phyloP scores from a whole-genome alignment of 2,113 vertebrate species.

The Australoheros scitulus region DNA sequence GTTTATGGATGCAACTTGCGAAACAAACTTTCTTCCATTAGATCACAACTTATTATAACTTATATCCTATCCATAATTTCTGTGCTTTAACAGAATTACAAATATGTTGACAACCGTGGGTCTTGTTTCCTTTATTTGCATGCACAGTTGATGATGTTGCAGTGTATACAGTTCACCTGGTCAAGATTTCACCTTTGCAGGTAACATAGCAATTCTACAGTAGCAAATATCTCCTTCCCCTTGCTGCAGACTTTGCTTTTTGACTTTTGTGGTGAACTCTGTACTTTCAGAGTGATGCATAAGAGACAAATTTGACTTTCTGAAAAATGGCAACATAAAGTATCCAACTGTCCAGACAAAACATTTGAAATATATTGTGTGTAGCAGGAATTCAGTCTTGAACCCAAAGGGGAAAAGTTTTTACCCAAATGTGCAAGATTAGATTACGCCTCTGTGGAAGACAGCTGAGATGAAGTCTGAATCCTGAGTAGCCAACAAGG shows the following conservation, averaged over 20 bases:
- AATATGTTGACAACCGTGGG: neutral
- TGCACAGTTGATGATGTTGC: neutral
- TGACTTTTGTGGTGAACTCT: neutral
- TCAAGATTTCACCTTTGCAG: neutral
- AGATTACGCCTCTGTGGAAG: neutral
- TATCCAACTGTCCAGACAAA: neutral
- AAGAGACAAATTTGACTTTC: neutral
- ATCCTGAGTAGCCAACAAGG: neutral
- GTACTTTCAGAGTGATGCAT: neutral
- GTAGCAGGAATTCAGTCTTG: constrained; percentile 15
- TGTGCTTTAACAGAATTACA: neutral
- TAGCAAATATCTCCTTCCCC: neutral
- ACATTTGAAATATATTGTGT: neutral
- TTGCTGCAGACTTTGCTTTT: neutral
- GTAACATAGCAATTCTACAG: neutral
- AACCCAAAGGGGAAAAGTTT: neutral
- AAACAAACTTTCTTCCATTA: neutral
- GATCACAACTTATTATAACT: neutral
- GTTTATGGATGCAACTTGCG: fast-evolving
- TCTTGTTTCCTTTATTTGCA: neutral
- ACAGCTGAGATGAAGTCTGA: neutral
- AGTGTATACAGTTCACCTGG: neutral
- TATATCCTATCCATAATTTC: neutral
- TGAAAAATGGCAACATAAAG: neutral
- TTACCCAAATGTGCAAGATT: constrained; percentile 1